Evolutionary conservation across 2,888 invertebrate species (phyloP), one percentile per base, ranked within the genome.

Genomic region (Orchestes rusci): DNA sequence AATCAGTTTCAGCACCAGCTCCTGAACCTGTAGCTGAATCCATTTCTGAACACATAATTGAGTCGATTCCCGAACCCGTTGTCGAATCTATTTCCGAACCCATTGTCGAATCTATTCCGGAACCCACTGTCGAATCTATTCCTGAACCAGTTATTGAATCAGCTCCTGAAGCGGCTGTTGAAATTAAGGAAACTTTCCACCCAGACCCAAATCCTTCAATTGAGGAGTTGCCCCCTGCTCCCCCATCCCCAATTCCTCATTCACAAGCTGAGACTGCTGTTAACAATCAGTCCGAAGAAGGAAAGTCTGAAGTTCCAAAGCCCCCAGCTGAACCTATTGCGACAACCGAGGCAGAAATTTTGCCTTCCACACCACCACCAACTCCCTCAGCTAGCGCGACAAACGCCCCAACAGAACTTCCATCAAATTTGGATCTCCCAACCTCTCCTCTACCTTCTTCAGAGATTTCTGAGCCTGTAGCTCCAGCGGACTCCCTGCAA

Each of bases 401-500:
- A 29, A 29, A 30, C 13, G 18, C 46, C 37, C 19, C 45, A 2
- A 31, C 38, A 13, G 42, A 45, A 40, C 4, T 41, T 12, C 36
- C 42, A 16, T 32, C 30, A n/a, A n/a, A n/a, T n/a, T n/a, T n/a
- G n/a, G n/a, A n/a, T n/a, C n/a, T n/a, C n/a, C n/a, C n/a, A 27
- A 36, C 31, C 37, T 41, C 52, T 29, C 48, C 48, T 23, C 48
- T 51, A 16, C 36, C 42, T 16, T 19, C 41, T n/a, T 34, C 40
- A 23, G 41, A 20, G 15, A 34, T 48, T 16, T 45, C 52, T 13
- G 58, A 57, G 39, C 59, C 37, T 60, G 59, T 60, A 23, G 64
- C 65, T 50, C 57, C 64, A 12, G 62, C 67, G 19, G 69, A 69
- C 56, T 69, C 69, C 4, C 55, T 69, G 37, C 68, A 66, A 4